Evolutionary conservation across 2,113 vertebrate genomes (phyloP), one percentile per base, ranked within the genome.

Genomic region (Protomyctophum bolini): DNA sequence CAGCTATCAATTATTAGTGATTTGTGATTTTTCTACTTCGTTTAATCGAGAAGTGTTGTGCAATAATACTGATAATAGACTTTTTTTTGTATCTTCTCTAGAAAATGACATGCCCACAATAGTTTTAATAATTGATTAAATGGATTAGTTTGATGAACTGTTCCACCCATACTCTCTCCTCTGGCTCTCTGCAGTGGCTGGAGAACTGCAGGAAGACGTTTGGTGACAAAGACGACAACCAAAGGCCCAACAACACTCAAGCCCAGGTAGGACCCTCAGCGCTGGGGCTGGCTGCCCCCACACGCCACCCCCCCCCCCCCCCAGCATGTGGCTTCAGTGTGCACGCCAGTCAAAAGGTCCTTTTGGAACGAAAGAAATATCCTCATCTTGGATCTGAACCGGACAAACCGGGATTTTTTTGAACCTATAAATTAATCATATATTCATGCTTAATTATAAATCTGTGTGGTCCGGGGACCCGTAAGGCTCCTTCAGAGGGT

Each of bases 141-240:
- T 21, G 21, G 21, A 21, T 21, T 6, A 41, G 33, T 41, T 41
- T 41, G 33, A 41, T 21, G 21, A 21, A 21, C 21, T 63, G 3
- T 72, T 33, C 78, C 14, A 54, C 70, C n/a, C 14, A 10, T 46
- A 21, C 2, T 51, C 15, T 51, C 15, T 74, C 29, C 41, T 62
- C 51, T 3, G 61, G 12, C 82, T 67, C 81, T 73, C 41, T 65
- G 21, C 63, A 98, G 97, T 99, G 98, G 97, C 88, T 99, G 75
- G 94, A 97, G 68, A 96, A 98, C 86, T 99, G 97, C 91, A 96
- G 95, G 93, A 96, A 95, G 82, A 98, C 96, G 1, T 99, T 99
- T 80, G 93, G 96, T 72, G 92, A 94, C 75, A 95, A 95, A 88
- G 95, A 96, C 60, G 87, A 93, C 75, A 85, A 89, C 84, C 95